Base-by-base conservation (phyloP, 2,888 invertebrate genomes). In the Tenthredo mesomela region DNA sequence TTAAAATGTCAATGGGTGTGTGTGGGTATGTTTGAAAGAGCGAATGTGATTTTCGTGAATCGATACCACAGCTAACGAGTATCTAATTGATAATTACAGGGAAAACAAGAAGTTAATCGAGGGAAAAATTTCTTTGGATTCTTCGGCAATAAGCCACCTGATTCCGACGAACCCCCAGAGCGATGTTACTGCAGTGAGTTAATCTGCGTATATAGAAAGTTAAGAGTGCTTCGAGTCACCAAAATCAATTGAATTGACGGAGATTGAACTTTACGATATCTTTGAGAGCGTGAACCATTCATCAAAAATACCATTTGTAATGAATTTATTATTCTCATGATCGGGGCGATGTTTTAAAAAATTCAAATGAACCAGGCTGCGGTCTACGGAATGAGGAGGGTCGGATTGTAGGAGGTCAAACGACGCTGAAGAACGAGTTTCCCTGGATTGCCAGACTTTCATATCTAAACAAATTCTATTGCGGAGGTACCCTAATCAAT, bases 361-460 rank as follows among this genome's bases (percentile, higher is more conserved):
- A 70, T 43, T 84, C 65, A 2, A 29, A 67, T 82, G 29, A 21
- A 87, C 91, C 94, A 97, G 97, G 96, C 93, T 98, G 98, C 90
- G 98, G 98, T 6, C 96, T 97, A 91, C 95, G 97, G 90, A 97
- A 97, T 91, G 97, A 97, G 89, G 96, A 96, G 87, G 95, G 96
- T 82, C 95, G 98, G 86, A 97, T 98, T 88, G 97, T 98, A 0
- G 97, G 97, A 1, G 98, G 98, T 0, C 95, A 95, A 84, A 96
- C 96, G 25, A 96, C 97, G 0, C 95, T 95, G 58, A 94, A 95
- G 89, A 97, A 97, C 91, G 97, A 97, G 93, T 98, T 97, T 92
- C 98, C 98, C 6, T 98, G 98, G 98, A 97, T 98, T 96, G 97
- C 96, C 21, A 95, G 97, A 84, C 94, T 98, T 78, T 96, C 97